Percentiles rank a stretch among this genome's conserved stretches.
phyloP scores from a whole-genome alignment of 2,888 invertebrate species.

The Conomelus anceps region DNA sequence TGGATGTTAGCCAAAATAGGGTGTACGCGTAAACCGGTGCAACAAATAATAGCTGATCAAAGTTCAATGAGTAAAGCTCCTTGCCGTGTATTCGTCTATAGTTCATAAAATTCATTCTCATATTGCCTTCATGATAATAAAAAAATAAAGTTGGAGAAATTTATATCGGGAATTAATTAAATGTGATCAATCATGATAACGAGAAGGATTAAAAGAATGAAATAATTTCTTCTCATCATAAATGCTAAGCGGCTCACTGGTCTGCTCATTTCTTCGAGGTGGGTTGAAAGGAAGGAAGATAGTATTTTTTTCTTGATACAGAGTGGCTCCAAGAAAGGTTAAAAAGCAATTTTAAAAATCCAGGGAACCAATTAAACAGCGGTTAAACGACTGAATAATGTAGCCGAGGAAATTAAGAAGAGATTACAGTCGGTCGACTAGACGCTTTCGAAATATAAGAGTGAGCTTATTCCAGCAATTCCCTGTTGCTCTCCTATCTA shows the following conservation, averaged over 20 bases:
- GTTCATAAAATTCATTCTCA: no score
- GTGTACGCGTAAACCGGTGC: no score
- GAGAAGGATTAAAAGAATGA: background rate
- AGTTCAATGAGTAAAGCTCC: no score
- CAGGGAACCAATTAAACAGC: background rate
- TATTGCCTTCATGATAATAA: no score
- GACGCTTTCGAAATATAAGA: background rate
- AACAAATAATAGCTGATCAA: no score
- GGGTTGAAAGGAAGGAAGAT: background rate
- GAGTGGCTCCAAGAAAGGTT: background rate
- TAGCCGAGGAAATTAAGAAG: background rate
- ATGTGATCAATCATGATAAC: background rate
- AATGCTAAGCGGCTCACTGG: background rate
- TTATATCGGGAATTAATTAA: no score
- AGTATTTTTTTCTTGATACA: background rate
- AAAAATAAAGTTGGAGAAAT: background rate
- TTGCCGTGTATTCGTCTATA: no score
- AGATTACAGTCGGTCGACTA: background rate
- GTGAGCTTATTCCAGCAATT: background rate
- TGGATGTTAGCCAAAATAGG: no score
- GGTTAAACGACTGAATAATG: background rate
- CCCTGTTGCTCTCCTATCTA: background rate
- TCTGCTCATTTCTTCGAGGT: no score
- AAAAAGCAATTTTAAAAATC: background rate
- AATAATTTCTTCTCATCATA: background rate